Base-by-base conservation (phyloP, 2,113 vertebrate genomes). In the Erpornis zantholeuca region DNA sequence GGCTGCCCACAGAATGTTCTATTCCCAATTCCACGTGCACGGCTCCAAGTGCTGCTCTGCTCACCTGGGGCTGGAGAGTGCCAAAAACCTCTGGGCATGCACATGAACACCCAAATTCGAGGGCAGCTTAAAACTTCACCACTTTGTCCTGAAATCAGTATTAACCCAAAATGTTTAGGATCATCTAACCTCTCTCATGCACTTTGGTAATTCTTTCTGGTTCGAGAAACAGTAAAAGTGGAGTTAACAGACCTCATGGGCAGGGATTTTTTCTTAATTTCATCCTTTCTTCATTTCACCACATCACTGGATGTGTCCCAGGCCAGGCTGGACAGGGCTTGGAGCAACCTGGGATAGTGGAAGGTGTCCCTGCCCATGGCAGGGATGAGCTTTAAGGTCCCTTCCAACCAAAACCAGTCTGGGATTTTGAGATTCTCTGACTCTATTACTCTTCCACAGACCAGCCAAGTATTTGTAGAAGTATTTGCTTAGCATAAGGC, bases 1-100 rank as follows among this genome's bases (percentile, higher is more conserved):
- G 89, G 81, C 84, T 96, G 90, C 87, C 95, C 85, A 82, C 91
- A 90, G 79, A 96, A 85, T 44, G 92, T 91, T 82, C 87, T 77
- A 13, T 50, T 50, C 94, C 68, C 86, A 79, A 61, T 54, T 96
- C 95, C 92, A 65, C 44, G 33, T 31, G 92, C 57, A n/a, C 6
- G 1, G 78, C 81, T 92, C 76, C 75, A 75, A 57, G 76, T 70
- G 27, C 6, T 44, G 71, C 81, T 96, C 92, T 94, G 44, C 83
- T 82, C 65, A 93, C 45, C 90, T 86, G 78, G 57, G 66, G 69
- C 93, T 64, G 54, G 36, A 47, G 56, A 68, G 33, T 38, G 56
- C 94, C 77, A 80, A 81, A 92, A 78, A 57, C 29, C 61, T 29
- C 69, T 9, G 17, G 21, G 22, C 17, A 56, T 6, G 25, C 38